Evolutionary conservation across 2,888 invertebrate genomes (phyloP).

Genomic region (Campoplex capitator): DNA sequence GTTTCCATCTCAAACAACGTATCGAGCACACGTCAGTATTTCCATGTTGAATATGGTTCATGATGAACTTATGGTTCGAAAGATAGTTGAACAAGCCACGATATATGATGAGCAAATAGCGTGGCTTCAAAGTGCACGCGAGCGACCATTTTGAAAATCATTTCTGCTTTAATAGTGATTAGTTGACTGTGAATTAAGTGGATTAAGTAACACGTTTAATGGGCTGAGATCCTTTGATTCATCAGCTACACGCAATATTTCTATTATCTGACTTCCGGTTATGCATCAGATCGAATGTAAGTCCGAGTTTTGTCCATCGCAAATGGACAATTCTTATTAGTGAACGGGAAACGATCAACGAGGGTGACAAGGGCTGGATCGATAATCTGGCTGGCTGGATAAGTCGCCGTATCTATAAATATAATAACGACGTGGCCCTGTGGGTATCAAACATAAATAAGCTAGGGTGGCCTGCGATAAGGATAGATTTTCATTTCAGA

Average conservation of each 20-base stretch:
- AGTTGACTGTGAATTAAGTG: not conserved
- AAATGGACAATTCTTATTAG: slow-evolving; percentile 12
- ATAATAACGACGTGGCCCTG: not conserved
- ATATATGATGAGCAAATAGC: not conserved
- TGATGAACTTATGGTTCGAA: not conserved
- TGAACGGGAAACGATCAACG: not conserved
- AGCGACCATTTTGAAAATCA: not conserved
- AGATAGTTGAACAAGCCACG: not conserved
- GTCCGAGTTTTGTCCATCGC: not conserved
- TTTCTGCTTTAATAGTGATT: not conserved
- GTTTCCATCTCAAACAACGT: not conserved
- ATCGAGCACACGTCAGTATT: not conserved
- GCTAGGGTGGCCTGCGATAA: not conserved
- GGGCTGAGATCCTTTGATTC: not conserved
- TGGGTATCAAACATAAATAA: not conserved
- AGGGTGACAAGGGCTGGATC: slow-evolving; percentile 16
- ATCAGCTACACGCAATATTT: not conserved
- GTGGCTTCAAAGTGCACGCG: not conserved
- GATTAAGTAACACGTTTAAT: not conserved
- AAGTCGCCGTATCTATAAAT: not conserved
- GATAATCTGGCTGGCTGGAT: slow-evolving; percentile 12
- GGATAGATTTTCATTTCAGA: slow-evolving; percentile 9
- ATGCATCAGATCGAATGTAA: not conserved
- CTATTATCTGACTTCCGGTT: not conserved
- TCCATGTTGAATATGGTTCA: not conserved